phyloP scores from a whole-genome alignment of 2,888 invertebrate genomes.

The Drosophila anomalata region DNA sequence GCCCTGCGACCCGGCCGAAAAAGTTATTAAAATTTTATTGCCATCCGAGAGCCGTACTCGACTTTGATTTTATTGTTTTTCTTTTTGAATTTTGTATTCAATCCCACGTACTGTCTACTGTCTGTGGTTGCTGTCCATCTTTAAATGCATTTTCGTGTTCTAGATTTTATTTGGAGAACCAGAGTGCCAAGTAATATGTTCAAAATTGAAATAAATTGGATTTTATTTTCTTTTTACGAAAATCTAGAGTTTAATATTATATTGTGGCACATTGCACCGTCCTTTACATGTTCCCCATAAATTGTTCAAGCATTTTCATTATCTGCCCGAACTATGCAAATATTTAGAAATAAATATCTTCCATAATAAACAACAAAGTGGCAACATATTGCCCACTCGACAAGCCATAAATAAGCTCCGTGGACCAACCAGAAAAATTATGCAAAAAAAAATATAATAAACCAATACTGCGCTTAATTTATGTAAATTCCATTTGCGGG shows the following conservation, averaged over 20 bases:
- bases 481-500: slow-evolving; percentile 62
- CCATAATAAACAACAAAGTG: slow-evolving; percentile 57
- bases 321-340: slow-evolving; percentile 20
- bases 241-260: neutral
- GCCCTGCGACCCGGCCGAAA: slow-evolving; percentile 54
- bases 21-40: slow-evolving; percentile 70
- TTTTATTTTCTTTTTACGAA: slow-evolving; percentile 14
- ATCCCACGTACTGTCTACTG: slow-evolving; percentile 16
- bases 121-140: slow-evolving; percentile 9
- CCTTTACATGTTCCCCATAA: slow-evolving; percentile 6
- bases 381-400: slow-evolving; percentile 60
- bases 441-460: slow-evolving; percentile 8
- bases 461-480: slow-evolving; percentile 59
- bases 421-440: slow-evolving; percentile 1
- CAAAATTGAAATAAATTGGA: slow-evolving; percentile 17
- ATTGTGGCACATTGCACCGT: neutral
- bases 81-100: slow-evolving; percentile 3
- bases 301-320: neutral
- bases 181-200: slow-evolving; percentile 5
- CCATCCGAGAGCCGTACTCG: slow-evolving; percentile 35
- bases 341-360: slow-evolving; percentile 38
- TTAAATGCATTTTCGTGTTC: slow-evolving; percentile 56
- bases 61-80: slow-evolving; percentile 34
- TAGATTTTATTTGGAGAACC: neutral
- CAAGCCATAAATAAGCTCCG: slow-evolving; percentile 54